Evolutionary conservation across 2,113 vertebrate species (phyloP), one percentile per base, ranked within the genome.

Genomic region (Chloropsis cyanopogon): DNA sequence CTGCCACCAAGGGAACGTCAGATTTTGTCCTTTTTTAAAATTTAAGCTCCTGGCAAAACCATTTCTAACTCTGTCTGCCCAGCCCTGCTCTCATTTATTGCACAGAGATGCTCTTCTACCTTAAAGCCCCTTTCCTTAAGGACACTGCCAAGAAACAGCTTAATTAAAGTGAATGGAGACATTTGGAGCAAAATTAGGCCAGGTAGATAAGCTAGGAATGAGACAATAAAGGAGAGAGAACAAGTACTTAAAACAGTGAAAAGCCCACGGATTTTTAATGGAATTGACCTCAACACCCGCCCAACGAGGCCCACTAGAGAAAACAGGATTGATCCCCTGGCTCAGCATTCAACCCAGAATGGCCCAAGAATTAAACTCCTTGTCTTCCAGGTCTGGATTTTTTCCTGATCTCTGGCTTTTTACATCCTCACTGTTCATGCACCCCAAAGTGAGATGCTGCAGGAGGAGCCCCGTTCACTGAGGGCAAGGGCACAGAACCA

Each of bases 131-230:
- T 59, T 70, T 35, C 37, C 79, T 79, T 79, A 37, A 82, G 89
- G 77, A 41, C 37, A 35, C 14, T 59, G 70, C 61, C 84, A 91
- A 91, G 72, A 64, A 95, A 87, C 33, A 69, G n/a, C 53, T 92
- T 78, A 73, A 90, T 86, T 94, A 93, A 91, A 95, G 69, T 6
- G 2, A 89, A 89, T 29, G 12, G 86, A 91, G 64, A 76, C 77
- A 82, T 76, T 95, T 5, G 1, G 50, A 89, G 37, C 4, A 20
- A 93, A 95, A 82, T 86, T 76, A 96, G 86, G 65, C 83, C 86
- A 91, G 49, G 25, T 64, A 93, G 61, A 93, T 84, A 91, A 92
- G 80, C 52, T n/a, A 57, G 83, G 84, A 92, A 91, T 14, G 65
- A 93, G 92, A 82, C 46, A 46, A 86, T 82, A 91, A 92, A 93